Evolutionary conservation across 2,797 vertebrate species (phyloP), one percentile per base, ranked within the genome.

Genomic region (Enteromius treurensis): DNA sequence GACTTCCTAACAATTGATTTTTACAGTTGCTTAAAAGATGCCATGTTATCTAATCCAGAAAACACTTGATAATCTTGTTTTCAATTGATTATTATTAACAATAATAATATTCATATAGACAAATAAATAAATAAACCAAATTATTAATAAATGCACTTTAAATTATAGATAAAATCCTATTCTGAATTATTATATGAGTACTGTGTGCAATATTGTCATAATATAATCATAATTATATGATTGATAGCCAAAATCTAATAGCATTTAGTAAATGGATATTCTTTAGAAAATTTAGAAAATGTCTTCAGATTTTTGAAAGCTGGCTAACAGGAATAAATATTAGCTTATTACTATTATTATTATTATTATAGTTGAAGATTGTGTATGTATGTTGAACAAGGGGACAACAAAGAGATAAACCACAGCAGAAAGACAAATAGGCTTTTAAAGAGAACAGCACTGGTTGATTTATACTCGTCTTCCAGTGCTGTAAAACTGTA

Each of bases 381-480:
- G 32, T 26, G 14, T 47, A 26, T 68, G 67, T 60, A 53, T 74
- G 80, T 82, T 86, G 5, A 85, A 47, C 81, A 40, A 82, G 84
- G 84, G 82, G 83, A 74, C 10, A 53, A 69, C 29, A 67, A 74
- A 62, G 68, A 42, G n/a, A 64, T 82, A 21, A 74, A 77, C 23
- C 47, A 81, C 45, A 84, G 32, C 53, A 53, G 14, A 58, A 15
- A 78, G 32, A 55, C 80, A 83, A 68, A 84, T 70, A 21, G 79
- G 11, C 23, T 21, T 40, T 49, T 45, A 64, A 79, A 58, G 40
- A 80, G 15, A 69, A 60, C 47, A 74, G 26, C 13, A 29, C 37
- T 19, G 51, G 45, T 62, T 90, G 87, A 87, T 91, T 91, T 90
- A 88, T 86, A 77, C 83, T 84, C 73, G 55, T 83, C 78, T 70